phyloP scores from a whole-genome alignment of 2,113 vertebrate genomes.

The Takifugu flavidus region DNA sequence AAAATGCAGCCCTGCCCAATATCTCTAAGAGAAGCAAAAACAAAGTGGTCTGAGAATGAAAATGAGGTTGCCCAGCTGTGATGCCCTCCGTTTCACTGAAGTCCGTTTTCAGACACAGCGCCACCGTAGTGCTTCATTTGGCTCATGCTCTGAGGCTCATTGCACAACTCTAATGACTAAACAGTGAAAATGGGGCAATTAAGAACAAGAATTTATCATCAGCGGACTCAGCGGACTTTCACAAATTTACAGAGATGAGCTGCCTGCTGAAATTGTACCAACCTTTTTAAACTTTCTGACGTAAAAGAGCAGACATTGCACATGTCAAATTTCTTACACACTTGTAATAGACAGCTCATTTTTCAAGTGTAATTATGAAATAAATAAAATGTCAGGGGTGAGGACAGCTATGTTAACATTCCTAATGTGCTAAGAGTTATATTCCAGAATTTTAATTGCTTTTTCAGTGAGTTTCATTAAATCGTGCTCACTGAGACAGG shows the following conservation, averaged over 20 bases:
- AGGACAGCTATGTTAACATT: background rate
- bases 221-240: slow-evolving; percentile 62
- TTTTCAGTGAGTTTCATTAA: too few relatives aligned
- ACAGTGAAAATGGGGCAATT: slow-evolving; percentile 75
- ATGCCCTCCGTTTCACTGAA: slow-evolving; percentile 50
- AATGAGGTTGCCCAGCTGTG: slow-evolving; percentile 33
- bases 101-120: slow-evolving; percentile 45
- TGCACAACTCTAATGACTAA: slow-evolving; percentile 74
- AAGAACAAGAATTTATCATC: slow-evolving; percentile 70
- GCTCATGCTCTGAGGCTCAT: slow-evolving; percentile 55
- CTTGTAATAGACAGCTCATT: slow-evolving; percentile 49
- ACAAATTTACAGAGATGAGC: slow-evolving; percentile 62
- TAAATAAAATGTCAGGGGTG: too few relatives aligned
- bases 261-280: slow-evolving; percentile 44
- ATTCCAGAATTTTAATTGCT: too few relatives aligned
- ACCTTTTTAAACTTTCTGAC: slow-evolving; percentile 59
- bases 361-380: too few relatives aligned
- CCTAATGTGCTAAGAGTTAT: too few relatives aligned
- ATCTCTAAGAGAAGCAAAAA: too few relatives aligned
- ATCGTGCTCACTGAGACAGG: too few relatives aligned
- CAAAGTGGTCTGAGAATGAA: background rate
- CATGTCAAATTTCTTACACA: slow-evolving; percentile 52
- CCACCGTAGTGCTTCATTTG: slow-evolving; percentile 62
- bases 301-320: slow-evolving; percentile 20
- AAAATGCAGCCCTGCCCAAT: too few relatives aligned